A percentile compares a stretch with the other conserved stretches of the same genome.
Conservation (phyloP, 2,797 vertebrate genomes). For the Borostomias antarcticus region DNA sequence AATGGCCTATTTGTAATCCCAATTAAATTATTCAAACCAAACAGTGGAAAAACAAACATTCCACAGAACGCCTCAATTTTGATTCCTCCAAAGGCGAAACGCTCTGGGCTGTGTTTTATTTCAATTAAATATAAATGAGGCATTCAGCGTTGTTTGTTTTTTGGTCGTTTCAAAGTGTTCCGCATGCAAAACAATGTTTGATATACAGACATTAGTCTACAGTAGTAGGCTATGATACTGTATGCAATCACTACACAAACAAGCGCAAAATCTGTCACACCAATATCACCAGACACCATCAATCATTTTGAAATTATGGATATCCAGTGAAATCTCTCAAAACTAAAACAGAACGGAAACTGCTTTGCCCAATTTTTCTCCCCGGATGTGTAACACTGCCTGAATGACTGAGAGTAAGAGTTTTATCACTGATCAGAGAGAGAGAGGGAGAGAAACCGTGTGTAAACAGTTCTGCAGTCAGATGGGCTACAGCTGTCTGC, state of each 20-base stretch:
- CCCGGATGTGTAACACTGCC: too few species aligned
- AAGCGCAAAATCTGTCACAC: too few species aligned
- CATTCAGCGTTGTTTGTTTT: conserved; percentile 6
- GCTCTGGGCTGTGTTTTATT: background rate
- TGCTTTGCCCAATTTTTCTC: too few species aligned
- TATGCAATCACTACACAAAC: background rate
- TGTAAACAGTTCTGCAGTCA: conserved; percentile 11
- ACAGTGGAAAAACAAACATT: conserved; percentile 38
- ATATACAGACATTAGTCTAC: background rate
- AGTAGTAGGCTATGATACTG: too few species aligned
- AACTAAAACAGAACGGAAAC: too few species aligned
- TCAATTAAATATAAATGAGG: conserved; percentile 12
- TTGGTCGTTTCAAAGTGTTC: background rate
- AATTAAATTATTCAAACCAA: conserved; percentile 35
- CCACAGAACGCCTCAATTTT: conserved; percentile 16
- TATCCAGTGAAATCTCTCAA: too few species aligned
- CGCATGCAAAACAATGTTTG: background rate
- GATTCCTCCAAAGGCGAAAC: conserved; percentile 9
- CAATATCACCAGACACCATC: too few species aligned
- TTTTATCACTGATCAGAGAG: background rate
- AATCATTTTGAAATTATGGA: too few species aligned
- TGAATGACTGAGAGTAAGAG: too few species aligned
- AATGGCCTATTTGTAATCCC: conserved; percentile 26
- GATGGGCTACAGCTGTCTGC: conserved; percentile 20
- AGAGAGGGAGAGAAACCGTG: background rate